A percentile compares a stretch with the other conserved stretches of the same genome.
These are phyloP conservation scores for Natator depressus DNA, from an alignment of 2,113 vertebrate genomes.

Conservation along the genomic window DNA sequence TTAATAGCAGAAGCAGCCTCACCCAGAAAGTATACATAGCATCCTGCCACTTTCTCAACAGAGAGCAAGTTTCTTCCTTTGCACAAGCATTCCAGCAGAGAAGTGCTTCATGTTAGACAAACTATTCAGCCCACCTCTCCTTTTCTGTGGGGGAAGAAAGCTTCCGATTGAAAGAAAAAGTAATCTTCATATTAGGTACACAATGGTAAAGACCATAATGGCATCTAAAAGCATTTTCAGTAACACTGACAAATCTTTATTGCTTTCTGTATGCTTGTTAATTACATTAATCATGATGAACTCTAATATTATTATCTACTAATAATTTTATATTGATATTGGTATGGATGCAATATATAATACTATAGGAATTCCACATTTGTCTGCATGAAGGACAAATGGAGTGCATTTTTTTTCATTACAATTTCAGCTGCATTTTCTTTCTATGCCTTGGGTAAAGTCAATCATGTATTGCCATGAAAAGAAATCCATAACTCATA, in stretches of 20 bases:
- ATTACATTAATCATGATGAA: conserved; percentile 60
- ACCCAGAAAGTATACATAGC: conserved; percentile 44
- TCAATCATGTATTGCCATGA: conserved; percentile 39
- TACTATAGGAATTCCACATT: background rate
- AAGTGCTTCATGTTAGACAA: conserved; percentile 48
- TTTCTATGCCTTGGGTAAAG: conserved; percentile 35
- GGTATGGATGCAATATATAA: conserved; percentile 29
- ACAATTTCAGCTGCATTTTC: conserved; percentile 38
- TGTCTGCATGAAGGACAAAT: conserved; percentile 61
- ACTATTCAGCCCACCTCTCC: background rate
- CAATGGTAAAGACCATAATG: conserved; percentile 50
- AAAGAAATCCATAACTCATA: conserved; percentile 60
- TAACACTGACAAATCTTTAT: conserved; percentile 62
- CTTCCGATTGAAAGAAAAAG: conserved; percentile 51
- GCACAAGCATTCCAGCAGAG: conserved; percentile 31
- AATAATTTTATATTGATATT: conserved; percentile 53
- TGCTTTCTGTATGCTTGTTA: conserved; percentile 45
- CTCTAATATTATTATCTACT: conserved; percentile 49
- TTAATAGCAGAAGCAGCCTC: conserved; percentile 35
- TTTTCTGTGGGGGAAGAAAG: conserved; percentile 42
- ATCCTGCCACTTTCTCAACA: conserved; percentile 45
- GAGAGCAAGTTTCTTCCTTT: conserved; percentile 60
- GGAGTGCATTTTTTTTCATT: conserved; percentile 33
- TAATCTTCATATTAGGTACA: conserved; percentile 40
- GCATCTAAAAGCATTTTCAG: conserved; percentile 70